phyloP scores from a whole-genome alignment of 2,888 invertebrate species.

The Arrhopalites spinosus region DNA sequence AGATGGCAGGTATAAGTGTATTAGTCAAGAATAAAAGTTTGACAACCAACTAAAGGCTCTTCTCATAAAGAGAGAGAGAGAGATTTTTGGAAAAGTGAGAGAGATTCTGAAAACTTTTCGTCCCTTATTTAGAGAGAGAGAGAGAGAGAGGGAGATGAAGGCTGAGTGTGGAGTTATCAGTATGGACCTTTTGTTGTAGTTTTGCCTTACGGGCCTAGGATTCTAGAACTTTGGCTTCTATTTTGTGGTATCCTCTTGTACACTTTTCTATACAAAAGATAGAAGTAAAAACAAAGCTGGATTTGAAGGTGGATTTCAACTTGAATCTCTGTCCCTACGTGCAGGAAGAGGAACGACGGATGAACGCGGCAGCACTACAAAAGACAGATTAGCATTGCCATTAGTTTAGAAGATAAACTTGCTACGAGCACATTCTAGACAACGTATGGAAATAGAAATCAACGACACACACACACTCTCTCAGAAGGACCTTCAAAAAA shows the following conservation, averaged over 20 bases:
- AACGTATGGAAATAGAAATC: neutral
- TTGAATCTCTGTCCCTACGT: neutral
- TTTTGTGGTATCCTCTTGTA: too few species aligned
- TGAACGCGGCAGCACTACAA: neutral
- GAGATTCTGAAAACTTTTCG: too few species aligned
- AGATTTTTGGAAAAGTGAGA: too few species aligned
- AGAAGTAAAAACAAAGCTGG: neutral
- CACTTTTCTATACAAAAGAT: neutral
- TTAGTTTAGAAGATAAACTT: neutral
- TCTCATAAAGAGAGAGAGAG: too few species aligned
- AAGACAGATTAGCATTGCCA: conserved; percentile 3
- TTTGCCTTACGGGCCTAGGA: neutral
- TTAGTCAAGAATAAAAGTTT: too few species aligned
- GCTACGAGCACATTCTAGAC: neutral
- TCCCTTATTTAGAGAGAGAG: too few species aligned
- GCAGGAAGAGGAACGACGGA: conserved; percentile 11
- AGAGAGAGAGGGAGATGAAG: neutral
- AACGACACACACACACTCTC: too few species aligned
- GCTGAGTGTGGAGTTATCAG: neutral
- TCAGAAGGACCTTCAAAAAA: too few species aligned
- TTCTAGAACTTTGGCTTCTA: conserved; percentile 2
- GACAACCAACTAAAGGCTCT: too few species aligned
- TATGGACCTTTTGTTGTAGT: neutral
- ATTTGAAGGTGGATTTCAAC: neutral
- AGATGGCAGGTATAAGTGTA: too few species aligned